These are phyloP conservation scores for Oikopleura albicans DNA, from an alignment of 23 tunicate genomes.

Conservation along the genomic window DNA sequence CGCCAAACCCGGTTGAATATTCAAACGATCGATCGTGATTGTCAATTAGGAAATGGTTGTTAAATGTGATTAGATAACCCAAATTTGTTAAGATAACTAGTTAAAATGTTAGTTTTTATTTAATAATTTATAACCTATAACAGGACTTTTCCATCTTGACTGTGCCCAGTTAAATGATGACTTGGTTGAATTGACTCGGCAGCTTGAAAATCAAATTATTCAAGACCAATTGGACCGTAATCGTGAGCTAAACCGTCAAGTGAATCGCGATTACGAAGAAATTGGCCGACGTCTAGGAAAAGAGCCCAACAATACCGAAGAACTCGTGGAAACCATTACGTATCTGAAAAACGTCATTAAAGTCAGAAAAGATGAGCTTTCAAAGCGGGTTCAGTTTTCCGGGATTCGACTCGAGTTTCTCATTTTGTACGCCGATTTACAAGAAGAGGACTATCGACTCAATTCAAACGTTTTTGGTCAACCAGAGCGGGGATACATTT, in stretches of 20 bases:
- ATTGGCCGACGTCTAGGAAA: slow-evolving; percentile 64
- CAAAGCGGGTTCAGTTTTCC: slow-evolving; percentile 36
- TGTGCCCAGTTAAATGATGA: slow-evolving; percentile 54
- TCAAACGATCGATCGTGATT: slow-evolving; percentile 24
- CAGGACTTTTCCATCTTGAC: slow-evolving; percentile 49
- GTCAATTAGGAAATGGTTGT: too few species aligned
- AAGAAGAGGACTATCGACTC: slow-evolving; percentile 87
- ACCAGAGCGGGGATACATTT: slow-evolving; percentile 85
- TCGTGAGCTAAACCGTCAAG: slow-evolving; percentile 52
- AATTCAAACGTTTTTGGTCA: slow-evolving; percentile 85
- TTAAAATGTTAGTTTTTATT: too few species aligned
- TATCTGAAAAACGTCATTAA: slow-evolving; percentile 43
- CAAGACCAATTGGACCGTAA: slow-evolving; percentile 36
- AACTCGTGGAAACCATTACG: slow-evolving; percentile 53
- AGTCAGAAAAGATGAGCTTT: slow-evolving; percentile 38
- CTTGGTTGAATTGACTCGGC: slow-evolving; percentile 22
- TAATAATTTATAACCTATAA: too few species aligned
- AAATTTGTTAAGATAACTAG: too few species aligned
- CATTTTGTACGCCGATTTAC: slow-evolving; percentile 58
- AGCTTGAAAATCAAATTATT: slow-evolving; percentile 40
- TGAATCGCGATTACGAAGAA: slow-evolving; percentile 60
- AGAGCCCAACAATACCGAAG: slow-evolving; percentile 61
- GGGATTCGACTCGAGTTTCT: slow-evolving; percentile 54
- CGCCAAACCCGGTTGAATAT: slow-evolving; percentile 39
- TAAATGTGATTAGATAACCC: too few species aligned